Percentiles rank a stretch among this genome's conserved stretches.
These are phyloP conservation scores for Agrochola litura DNA, from an alignment of 2,888 invertebrate genomes.

Conservation along the genomic window DNA sequence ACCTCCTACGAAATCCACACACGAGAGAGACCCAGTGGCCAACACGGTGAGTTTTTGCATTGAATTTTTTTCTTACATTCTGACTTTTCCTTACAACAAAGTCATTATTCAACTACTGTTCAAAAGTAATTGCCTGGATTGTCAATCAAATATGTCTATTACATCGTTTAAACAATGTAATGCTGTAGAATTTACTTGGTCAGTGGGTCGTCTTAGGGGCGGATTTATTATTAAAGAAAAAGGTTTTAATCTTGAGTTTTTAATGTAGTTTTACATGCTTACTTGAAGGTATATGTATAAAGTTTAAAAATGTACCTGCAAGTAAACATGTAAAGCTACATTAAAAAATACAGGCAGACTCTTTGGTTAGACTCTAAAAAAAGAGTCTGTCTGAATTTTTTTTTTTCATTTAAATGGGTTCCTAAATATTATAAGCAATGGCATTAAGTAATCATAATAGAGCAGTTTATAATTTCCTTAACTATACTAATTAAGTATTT, in stretches of 20 bases:
- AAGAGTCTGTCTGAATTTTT: no score
- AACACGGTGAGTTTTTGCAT: conserved; percentile 35
- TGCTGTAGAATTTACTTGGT: no score
- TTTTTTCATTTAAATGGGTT: no score
- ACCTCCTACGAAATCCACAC: not conserved
- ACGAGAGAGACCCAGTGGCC: conserved; percentile 4
- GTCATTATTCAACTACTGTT: not conserved
- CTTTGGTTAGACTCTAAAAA: no score
- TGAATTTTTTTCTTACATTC: not conserved
- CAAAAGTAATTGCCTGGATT: not conserved
- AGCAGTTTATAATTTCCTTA: not conserved
- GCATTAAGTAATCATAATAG: not conserved
- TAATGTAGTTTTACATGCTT: not conserved
- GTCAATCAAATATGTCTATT: not conserved
- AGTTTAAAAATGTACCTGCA: not conserved
- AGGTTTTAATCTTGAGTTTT: not conserved
- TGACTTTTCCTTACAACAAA: not conserved
- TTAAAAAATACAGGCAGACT: no score
- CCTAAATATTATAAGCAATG: no score
- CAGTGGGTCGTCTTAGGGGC: no score
- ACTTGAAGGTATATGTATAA: no score
- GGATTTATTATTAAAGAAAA: not conserved
- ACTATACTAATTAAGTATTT: not conserved
- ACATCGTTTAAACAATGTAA: not conserved
- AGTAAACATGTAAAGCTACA: no score